Base-by-base conservation (phyloP, 1,140 invertebrate genomes). In the Aporrectodea caliginosa region DNA sequence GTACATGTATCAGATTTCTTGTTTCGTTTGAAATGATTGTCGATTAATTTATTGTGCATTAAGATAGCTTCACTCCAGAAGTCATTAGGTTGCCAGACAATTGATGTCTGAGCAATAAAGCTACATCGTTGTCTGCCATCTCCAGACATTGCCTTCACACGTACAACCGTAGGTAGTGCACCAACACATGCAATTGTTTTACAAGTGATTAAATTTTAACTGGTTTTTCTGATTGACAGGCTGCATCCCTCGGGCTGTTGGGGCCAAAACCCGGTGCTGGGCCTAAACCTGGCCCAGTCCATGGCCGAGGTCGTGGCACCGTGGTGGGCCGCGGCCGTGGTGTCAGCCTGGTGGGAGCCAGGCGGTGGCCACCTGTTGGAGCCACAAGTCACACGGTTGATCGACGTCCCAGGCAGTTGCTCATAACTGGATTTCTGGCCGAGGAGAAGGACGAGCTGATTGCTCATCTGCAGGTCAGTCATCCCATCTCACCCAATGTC, bases 391-490 rank as follows among this genome's bases (percentile, higher is more conserved):
- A 92, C 35, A 91, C 91, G 0, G 91, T 95, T 14, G 94, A 95
- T 89, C 92, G 94, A 83, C 88, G 94, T 80, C 93, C 94, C 16
- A 93, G 92, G 0, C 92, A 93, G 84, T 87, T 95, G 72, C 90
- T 94, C 81, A 91, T 95, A 16, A 93, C 93, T 35, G 94, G 94
- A 16, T 93, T 93, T 85, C 91, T 93, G 85, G 88, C 88, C 71
- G 92, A 93, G 79, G 93, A 93, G 81, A 91, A 92, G 83, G 90
- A 91, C 30, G 91, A 92, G 78, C 90, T 94, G 77, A 84, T 93
- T 80, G 88, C 89, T 35, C 93, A 94, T 89, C 93, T 94, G 87
- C 89, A 91, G 83, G 93, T 94, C 90, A 90, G 89, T 87, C 2
- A 1, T 74, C 43, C 22, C 43, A n/a, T n/a, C n/a, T n/a, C n/a